Evolutionary conservation across 1,140 invertebrate species (phyloP).

Genomic region (Diuraphis noxia): DNA sequence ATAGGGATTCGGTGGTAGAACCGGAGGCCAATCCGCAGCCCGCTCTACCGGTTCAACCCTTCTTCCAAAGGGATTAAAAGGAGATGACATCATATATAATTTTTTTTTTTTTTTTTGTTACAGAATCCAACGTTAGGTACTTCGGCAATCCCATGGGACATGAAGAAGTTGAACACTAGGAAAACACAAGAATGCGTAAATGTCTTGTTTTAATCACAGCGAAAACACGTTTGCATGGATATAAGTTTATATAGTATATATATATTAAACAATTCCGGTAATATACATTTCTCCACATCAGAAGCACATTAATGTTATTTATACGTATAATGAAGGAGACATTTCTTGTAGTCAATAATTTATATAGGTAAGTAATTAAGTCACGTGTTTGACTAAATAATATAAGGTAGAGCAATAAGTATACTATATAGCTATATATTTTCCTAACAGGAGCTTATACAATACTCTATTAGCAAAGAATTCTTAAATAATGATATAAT

Average conservation of each 20-base stretch:
- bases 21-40: constrained; percentile 44
- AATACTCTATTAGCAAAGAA: no score
- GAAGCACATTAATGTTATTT: background rate
- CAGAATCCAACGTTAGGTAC: constrained; percentile 13
- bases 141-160: constrained; percentile 8
- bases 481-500: no score
- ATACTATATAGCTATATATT: no score
- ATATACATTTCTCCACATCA: background rate
- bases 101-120: constrained; percentile 2
- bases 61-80: constrained; percentile 46
- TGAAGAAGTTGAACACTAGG: constrained; percentile 30
- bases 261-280: background rate
- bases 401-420: no score
- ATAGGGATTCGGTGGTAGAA: constrained; percentile 28
- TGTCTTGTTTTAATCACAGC: background rate
- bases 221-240: background rate
- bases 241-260: background rate
- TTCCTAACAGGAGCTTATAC: no score
- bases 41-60: constrained; percentile 41
- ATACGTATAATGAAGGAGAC: background rate
- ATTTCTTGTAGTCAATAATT: no score
- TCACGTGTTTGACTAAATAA: no score
- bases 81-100: no score
- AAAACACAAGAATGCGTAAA: background rate
- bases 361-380: no score